Evolutionary conservation across 2,113 vertebrate species (phyloP).

Genomic region (Epinephelus lanceolatus): DNA sequence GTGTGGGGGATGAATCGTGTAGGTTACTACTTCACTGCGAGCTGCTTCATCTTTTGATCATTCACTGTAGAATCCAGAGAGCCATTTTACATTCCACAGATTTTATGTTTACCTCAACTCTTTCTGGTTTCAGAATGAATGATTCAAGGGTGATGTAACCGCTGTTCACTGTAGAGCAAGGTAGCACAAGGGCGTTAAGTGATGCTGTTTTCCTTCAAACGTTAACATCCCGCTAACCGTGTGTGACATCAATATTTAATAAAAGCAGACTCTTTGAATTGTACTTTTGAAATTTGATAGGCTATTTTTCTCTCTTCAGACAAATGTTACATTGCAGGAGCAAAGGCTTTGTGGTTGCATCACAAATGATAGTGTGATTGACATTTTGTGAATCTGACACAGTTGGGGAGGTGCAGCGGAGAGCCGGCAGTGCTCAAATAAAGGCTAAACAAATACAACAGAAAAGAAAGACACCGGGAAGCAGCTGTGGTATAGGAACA

Average conservation of each 20-base stretch:
- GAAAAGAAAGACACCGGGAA: constrained; percentile 10
- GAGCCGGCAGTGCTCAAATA: constrained; percentile 19
- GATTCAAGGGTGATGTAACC: constrained; percentile 79
- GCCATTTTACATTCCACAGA: constrained; percentile 47
- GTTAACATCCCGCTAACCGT: constrained; percentile 54
- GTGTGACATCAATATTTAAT: constrained; percentile 72
- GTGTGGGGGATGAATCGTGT: not conserved
- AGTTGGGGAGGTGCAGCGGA: constrained; percentile 3
- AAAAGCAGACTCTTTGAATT: constrained; percentile 61
- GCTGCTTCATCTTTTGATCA: constrained; percentile 49
- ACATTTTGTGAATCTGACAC: constrained; percentile 9
- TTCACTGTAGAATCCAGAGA: constrained; percentile 48
- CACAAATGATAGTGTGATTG: constrained; percentile 38
- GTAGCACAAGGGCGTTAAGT: constrained; percentile 62
- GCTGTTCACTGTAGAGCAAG: constrained; percentile 69
- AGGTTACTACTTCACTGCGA: constrained; percentile 11
- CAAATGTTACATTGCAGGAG: constrained; percentile 36
- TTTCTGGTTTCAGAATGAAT: constrained; percentile 67
- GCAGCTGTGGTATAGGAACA: not conserved
- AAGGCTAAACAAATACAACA: constrained; percentile 39
- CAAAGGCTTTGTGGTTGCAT: constrained; percentile 50
- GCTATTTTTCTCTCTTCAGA: constrained; percentile 53
- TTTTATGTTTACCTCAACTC: constrained; percentile 71
- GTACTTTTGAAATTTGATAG: constrained; percentile 57
- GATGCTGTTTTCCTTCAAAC: constrained; percentile 59